These are phyloP conservation scores for Papilio elwesi DNA, from an alignment of 2,888 invertebrate genomes.

Conservation along the genomic window DNA sequence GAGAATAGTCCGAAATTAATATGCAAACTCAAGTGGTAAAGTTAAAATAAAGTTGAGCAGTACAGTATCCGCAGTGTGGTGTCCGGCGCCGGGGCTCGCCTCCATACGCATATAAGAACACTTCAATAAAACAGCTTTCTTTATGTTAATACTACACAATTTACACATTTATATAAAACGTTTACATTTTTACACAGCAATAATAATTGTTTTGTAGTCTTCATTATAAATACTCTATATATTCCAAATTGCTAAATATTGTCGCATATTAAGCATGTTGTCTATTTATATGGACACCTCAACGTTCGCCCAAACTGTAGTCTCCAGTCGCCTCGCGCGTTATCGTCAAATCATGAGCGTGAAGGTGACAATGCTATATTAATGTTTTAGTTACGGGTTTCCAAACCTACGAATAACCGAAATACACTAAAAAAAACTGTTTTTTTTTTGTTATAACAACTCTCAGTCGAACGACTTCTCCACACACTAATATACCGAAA, in stretches of 20 bases:
- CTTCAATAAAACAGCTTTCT: conserved; percentile 80
- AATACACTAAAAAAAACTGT: conserved; percentile 57
- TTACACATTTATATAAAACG: conserved; percentile 79
- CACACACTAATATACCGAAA: conserved; percentile 60
- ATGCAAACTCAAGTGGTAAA: background rate
- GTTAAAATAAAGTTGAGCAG: background rate
- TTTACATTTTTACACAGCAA: conserved; percentile 84
- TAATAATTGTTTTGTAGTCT: conserved; percentile 81
- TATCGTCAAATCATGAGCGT: conserved; percentile 14
- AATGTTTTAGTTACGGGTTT: conserved; percentile 66
- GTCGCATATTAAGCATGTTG: conserved; percentile 80
- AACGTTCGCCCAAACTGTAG: background rate
- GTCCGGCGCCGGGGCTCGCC: conserved; percentile 52
- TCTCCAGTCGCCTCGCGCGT: conserved; percentile 47
- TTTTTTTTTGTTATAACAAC: conserved; percentile 56
- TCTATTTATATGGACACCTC: conserved; percentile 62
- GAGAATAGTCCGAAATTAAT: too few relatives aligned
- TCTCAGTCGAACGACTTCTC: conserved; percentile 59
- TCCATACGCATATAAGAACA: conserved; percentile 81
- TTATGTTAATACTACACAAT: conserved; percentile 82
- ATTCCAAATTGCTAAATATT: conserved; percentile 82
- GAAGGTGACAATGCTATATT: conserved; percentile 45
- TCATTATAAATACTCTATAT: conserved; percentile 80
- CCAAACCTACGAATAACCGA: conserved; percentile 65
- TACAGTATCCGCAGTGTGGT: background rate